Base-by-base conservation (phyloP, 2,113 vertebrate genomes). In the Cnemophilus loriae region DNA sequence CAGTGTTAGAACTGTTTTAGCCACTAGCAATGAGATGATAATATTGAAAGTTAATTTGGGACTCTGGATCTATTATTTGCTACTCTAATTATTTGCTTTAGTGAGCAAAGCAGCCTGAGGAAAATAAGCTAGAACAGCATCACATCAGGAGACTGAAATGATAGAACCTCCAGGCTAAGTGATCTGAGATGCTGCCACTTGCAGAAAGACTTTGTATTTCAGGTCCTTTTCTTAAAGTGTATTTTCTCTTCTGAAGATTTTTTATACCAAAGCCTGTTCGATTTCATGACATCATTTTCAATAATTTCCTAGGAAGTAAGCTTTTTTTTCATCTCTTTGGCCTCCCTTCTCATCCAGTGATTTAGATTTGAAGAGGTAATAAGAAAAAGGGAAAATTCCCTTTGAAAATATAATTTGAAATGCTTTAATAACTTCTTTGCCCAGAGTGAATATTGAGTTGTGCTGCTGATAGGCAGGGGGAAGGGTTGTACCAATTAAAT, bases 41-140 rank as follows among this genome's bases (percentile, higher is more conserved):
- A 87, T 95, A 97, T 74, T 97, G 95, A 89, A 97, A 96, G 92
- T 91, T 98, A 96, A 96, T 98, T 96, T 97, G 83, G 41, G 87
- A 91, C 50, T 59, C 55, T 87, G 55, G 35, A 35, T 88, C 63
- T 96, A 79, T 97, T 97, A 96, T 97, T 97, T 97, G 90, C 61
- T 50, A 76, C 82, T 89, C 80, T 97, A 97, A 98, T 98, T 97
- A 94, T 84, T 97, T 97, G 80, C 69, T 56, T 95, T 96, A 80
- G 55, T 93, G 84, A 87, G 46, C 93, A 90, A 95, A 59, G 42
- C 41, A 80, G 90, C 93, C 81, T 35, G 65, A 96, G 87, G 93
- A 96, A 91, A 97, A 92, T 80, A 87, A 91, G 94, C 41, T 46
- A 41, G 53, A 89, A 95, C 79, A 85, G 65, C 50, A 95, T 67